phyloP scores from a whole-genome alignment of 2,888 invertebrate species.

The Petrolisthes cinctipes region DNA sequence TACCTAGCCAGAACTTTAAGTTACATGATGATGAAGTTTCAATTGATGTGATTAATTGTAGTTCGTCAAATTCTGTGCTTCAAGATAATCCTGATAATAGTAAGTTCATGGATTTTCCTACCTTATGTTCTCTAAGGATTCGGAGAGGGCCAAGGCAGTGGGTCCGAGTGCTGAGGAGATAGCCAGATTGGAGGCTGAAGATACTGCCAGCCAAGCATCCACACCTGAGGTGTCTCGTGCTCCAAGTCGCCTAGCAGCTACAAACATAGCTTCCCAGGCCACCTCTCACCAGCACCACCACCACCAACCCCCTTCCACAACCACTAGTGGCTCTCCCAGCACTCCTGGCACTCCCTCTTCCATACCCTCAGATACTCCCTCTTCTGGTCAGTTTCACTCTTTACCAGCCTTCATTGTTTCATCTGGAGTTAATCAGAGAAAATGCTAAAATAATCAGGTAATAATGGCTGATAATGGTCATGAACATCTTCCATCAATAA shows the following conservation, averaged over 20 bases:
- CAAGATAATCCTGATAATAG: neutral
- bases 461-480: neutral
- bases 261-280: slow-evolving; percentile 24
- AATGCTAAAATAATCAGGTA: neutral
- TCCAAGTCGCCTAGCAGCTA: slow-evolving; percentile 43
- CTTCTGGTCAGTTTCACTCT: slow-evolving; percentile 13
- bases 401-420: neutral
- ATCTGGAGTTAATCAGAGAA: neutral
- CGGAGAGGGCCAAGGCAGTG: slow-evolving; percentile 54
- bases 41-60: too few species aligned
- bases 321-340: slow-evolving; percentile 22
- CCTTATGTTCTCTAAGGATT: slow-evolving; percentile 24
- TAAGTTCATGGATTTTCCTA: neutral
- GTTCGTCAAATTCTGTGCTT: neutral
- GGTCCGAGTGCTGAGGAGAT: slow-evolving; percentile 55
- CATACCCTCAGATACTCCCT: slow-evolving; percentile 39
- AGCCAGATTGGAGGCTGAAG: slow-evolving; percentile 51
- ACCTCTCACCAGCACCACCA: slow-evolving; percentile 27
- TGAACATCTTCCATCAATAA: too few species aligned
- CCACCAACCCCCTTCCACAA: slow-evolving; percentile 22
- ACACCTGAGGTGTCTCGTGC: slow-evolving; percentile 52
- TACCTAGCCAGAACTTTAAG: too few species aligned
- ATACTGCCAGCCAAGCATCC: slow-evolving; percentile 53
- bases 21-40: too few species aligned
- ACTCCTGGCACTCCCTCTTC: slow-evolving; percentile 50